Conservation (phyloP, 2,113 vertebrate genomes). For the Microtus richardsoni region DNA sequence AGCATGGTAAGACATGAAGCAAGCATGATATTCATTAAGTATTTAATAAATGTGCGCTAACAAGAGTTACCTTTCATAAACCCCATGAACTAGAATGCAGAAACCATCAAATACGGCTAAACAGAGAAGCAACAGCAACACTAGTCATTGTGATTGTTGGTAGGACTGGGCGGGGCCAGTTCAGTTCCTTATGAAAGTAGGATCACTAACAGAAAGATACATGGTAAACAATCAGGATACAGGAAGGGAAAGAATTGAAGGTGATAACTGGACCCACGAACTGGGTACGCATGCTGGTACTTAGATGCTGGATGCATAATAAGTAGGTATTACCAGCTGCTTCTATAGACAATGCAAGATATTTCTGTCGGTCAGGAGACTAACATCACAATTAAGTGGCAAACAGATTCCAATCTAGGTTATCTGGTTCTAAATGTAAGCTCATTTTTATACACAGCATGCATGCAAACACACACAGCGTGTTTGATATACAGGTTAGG, state of each 20-base stretch:
- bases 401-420: neutral
- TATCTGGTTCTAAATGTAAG: neutral
- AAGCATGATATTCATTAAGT: neutral
- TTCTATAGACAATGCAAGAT: neutral
- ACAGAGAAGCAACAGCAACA: neutral
- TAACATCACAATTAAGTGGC: neutral
- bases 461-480: neutral
- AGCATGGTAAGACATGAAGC: neutral
- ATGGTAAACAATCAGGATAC: neutral
- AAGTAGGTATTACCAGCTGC: neutral
- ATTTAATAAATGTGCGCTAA: neutral
- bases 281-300: neutral
- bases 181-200: conserved; percentile 22
- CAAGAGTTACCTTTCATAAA: neutral
- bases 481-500: conserved; percentile 12
- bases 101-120: conserved; percentile 22
- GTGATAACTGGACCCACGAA: neutral
- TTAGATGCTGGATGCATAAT: neutral
- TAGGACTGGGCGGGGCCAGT: neutral
- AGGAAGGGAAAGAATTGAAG: neutral
- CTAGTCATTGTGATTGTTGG: neutral
- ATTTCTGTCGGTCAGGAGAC: neutral
- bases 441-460: conserved; percentile 33
- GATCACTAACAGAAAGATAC: neutral
- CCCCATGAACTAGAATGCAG: neutral